Evolutionary conservation across 2,113 vertebrate genomes (phyloP).

Genomic region (Tilapia sparmanii): DNA sequence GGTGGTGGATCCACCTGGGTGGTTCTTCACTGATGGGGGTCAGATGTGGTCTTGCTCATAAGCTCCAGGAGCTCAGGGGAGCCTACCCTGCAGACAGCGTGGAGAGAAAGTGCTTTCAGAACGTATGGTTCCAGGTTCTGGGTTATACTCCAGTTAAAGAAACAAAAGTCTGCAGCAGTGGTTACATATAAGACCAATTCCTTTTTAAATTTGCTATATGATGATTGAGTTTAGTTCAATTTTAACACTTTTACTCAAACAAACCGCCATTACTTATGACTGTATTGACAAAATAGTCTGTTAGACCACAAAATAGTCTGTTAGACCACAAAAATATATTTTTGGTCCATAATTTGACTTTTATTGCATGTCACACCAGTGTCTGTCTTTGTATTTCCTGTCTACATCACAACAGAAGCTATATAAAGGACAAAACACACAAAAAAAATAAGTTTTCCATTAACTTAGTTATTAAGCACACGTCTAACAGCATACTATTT

Average conservation of each 20-base stretch:
- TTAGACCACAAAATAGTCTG: background rate
- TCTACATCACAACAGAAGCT: background rate
- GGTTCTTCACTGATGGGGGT: slow-evolving; percentile 68
- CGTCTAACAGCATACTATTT: background rate
- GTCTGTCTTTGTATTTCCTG: background rate
- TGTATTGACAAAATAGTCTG: background rate
- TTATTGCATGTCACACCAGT: accelerated
- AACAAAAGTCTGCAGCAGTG: background rate
- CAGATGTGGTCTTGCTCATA: slow-evolving; percentile 59
- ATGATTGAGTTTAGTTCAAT: background rate
- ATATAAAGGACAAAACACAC: background rate
- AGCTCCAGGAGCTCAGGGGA: slow-evolving; percentile 52
- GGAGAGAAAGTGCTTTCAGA: slow-evolving; percentile 25
- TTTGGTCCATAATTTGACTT: background rate
- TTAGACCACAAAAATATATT: background rate
- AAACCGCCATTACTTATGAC: background rate
- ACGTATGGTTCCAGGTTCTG: background rate
- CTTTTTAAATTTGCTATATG: background rate
- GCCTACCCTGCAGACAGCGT: slow-evolving; percentile 12
- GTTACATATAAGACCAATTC: background rate
- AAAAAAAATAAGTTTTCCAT: accelerated
- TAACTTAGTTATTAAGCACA: background rate
- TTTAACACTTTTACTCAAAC: background rate
- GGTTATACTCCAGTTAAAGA: background rate
- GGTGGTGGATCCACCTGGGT: slow-evolving; percentile 68